Evolutionary conservation across 2,113 vertebrate genomes (phyloP).

Genomic region (Xiphophorus maculatus): DNA sequence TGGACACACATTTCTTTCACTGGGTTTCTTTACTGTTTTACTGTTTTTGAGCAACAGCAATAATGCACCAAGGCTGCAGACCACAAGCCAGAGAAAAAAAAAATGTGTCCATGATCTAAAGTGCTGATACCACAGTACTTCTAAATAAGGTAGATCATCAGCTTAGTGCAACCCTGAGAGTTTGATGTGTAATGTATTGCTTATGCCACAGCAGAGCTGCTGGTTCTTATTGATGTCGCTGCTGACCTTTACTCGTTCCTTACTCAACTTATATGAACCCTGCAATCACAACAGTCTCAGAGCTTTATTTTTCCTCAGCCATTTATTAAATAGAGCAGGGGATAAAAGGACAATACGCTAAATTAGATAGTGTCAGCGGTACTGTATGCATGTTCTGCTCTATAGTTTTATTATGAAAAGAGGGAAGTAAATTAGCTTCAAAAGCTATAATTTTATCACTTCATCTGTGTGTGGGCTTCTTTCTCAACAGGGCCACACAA

Average conservation of each 20-base stretch:
- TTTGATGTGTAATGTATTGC: conserved; percentile 64
- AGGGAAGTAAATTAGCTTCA: conserved; percentile 26
- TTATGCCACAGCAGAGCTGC: conserved; percentile 64
- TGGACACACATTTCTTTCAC: conserved; percentile 19
- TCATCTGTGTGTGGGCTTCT: conserved; percentile 20
- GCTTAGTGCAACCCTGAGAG: conserved; percentile 64
- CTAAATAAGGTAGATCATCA: conserved; percentile 45
- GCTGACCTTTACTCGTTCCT: conserved; percentile 59
- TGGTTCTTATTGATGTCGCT: conserved; percentile 61
- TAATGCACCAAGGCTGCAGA: conserved; percentile 26
- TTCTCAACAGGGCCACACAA: conserved; percentile 14
- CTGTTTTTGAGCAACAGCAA: conserved; percentile 36
- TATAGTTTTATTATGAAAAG: conserved; percentile 16
- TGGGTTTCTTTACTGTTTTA: conserved; percentile 21
- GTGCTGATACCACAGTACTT: conserved; percentile 64
- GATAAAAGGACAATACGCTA: conserved; percentile 15
- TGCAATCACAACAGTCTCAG: conserved; percentile 19
- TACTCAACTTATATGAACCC: conserved; percentile 49
- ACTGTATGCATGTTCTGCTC: conserved; percentile 25
- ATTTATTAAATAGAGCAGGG: conserved; percentile 13
- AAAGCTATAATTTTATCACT: conserved; percentile 17
- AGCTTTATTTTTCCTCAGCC: conserved; percentile 28
- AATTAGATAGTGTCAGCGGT: conserved; percentile 41
- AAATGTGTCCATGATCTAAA: conserved; percentile 53
- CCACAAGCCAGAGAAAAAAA: conserved; percentile 39